Evolutionary conservation across 2,888 invertebrate genomes (phyloP), one percentile per base, ranked within the genome.

Genomic region (Orchesella flavescens): DNA sequence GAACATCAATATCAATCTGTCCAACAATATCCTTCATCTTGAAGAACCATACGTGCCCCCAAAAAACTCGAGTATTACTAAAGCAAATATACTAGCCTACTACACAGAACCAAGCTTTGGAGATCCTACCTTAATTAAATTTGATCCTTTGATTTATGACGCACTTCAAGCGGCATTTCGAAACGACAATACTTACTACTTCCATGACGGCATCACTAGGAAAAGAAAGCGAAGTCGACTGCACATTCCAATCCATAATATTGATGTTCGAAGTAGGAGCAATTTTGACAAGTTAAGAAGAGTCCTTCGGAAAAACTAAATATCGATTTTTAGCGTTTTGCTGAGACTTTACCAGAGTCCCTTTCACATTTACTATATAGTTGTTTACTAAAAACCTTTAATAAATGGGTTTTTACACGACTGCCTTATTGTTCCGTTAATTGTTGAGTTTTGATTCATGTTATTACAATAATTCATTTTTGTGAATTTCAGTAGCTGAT

Each of bases 81-180:
- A 5, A 12, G 13, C 23, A 15, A 34, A 9, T 4, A 55, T 71
- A 13, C 55, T 55, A 1, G 65, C 75, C 1, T 75, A 61, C 49
- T 75, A 75, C 24, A 17, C 75, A 0, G 49, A 75, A 17, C 61
- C 61, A 23, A 21, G 46, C 10, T 63, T 46, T n/a, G 24, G 24
- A 12, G 34, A 73, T 73, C 75, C 75, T 7, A 34, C 65, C 1
- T 65, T 65, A 19, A 21, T 75, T 24, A 15, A 75, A 1, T 75
- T 75, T 34, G 75, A 75, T 17, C 75, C 75, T 1, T 65, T 63
- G 53, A 75, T 75, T 49, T 65, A 75, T 21, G 75, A 75, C 17
- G 75, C 75, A 0, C 49, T 75, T n/a, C 75, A 75, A 75, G 63
- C 75, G 1, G 75, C 75, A 15, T 75, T 75, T 61, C 75, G 49